Evolutionary conservation across 2,888 invertebrate species (phyloP), one percentile per base, ranked within the genome.

Genomic region (Ganaspis brasiliensis): DNA sequence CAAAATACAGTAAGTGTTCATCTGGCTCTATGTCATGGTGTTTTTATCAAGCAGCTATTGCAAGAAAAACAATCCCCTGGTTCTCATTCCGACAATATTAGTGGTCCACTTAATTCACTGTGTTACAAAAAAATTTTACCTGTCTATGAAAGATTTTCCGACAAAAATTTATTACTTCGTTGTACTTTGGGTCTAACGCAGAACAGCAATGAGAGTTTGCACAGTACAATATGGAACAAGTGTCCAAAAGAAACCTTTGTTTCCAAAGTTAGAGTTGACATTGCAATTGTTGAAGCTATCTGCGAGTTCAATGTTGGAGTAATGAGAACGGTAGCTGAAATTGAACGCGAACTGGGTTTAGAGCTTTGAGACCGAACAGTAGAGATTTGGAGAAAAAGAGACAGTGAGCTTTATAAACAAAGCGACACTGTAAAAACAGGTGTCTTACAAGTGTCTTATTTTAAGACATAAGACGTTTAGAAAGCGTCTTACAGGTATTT

Each of bases 21-120:
- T 45, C 31, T 59, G 77, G 78, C 12, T 24, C 24, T 3, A 19
- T 21, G 49, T 75, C 75, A 37, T 82, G 75, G 80, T 82, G 79
- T 45, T 83, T 84, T 73, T 82, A 79, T 72, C 77, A 81, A 49
- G 40, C 74, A 59, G 74, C 78, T 9, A 8, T 73, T 45, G 79
- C 82, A 12, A 77, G 55, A 24, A 72, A 59, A 40, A 79, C n/a
- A 24, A 26, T 37, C 35, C 3, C 77, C 77, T 19, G 79, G 73
- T 10, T 24, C 12, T 63, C 77, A 80, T 21, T 71, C 70, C 35
- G 73, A 31, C 6, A 74, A 77, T 72, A 26, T 79, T 0, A 21
- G 45, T 14, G 77, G 70, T 24, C 76, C 80, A 16, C 31, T 80
- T 12, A 77, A 75, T 55, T 35, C 75, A 71, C 1, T 67, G 26